These are phyloP conservation scores for Lucifuga dentata DNA, from an alignment of 2,113 vertebrate genomes.

Conservation along the genomic window DNA sequence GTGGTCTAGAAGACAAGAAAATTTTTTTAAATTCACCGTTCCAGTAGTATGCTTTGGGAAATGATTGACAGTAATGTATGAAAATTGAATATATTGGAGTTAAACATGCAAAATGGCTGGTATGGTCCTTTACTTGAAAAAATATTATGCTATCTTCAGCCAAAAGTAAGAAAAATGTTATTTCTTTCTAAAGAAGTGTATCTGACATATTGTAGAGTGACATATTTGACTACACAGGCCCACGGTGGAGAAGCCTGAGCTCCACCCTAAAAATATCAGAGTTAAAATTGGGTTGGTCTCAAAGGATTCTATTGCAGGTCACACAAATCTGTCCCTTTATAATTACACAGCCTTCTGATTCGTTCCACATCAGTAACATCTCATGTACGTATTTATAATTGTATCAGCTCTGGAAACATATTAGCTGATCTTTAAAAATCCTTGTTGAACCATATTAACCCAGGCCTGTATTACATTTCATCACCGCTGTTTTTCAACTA, in stretches of 20 bases:
- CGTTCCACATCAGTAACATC: neutral
- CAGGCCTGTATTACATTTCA: no score
- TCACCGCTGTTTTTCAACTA: no score
- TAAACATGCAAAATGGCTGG: no score
- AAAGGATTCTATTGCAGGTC: neutral
- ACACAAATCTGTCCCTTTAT: neutral
- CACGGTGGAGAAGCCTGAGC: neutral
- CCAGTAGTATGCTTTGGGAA: no score
- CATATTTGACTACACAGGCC: slow-evolving; percentile 2
- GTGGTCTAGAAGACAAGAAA: no score
- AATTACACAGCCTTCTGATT: neutral
- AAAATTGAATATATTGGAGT: no score
- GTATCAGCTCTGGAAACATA: no score
- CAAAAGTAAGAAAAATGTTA: neutral
- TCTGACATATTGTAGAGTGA: slow-evolving; percentile 40
- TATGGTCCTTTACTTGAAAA: neutral
- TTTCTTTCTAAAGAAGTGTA: neutral
- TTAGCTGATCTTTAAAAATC: no score
- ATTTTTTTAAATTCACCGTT: no score
- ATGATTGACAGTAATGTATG: no score
- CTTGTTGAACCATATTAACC: no score
- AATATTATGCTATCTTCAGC: neutral
- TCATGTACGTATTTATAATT: neutral
- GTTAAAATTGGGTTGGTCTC: slow-evolving; percentile 18
- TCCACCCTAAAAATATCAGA: slow-evolving; percentile 15